phyloP scores from a whole-genome alignment of 1,140 invertebrate genomes.

The Heliothis virescens region DNA sequence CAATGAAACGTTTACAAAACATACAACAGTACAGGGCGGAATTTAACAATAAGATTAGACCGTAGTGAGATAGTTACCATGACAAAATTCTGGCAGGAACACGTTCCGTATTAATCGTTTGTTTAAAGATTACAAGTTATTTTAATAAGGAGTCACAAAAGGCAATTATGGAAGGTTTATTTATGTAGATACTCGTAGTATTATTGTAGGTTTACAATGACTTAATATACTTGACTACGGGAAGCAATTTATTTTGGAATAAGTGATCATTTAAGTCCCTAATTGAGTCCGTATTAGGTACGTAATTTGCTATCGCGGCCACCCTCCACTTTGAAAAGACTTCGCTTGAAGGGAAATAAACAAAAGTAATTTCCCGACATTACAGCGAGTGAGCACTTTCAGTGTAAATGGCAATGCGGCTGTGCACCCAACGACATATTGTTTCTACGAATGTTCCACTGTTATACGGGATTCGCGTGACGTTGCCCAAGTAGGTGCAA shows the following conservation, averaged over 20 bases:
- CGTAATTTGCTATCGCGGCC: slow-evolving; percentile 37
- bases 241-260: slow-evolving; percentile 32
- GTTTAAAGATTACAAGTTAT: background rate
- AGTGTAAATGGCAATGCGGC: slow-evolving; percentile 51
- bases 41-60: too few species aligned
- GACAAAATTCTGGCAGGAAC: too few species aligned
- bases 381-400: slow-evolving; percentile 51
- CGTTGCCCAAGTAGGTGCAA: slow-evolving; percentile 44
- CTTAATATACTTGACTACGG: slow-evolving; percentile 10
- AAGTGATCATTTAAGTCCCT: slow-evolving; percentile 44
- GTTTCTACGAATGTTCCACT: slow-evolving; percentile 57
- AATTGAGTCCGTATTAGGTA: slow-evolving; percentile 44
- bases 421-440: slow-evolving; percentile 60
- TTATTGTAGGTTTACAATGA: slow-evolving; percentile 21
- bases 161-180: background rate
- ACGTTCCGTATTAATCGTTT: too few species aligned
- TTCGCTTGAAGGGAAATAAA: slow-evolving; percentile 49
- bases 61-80: too few species aligned
- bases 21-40: too few species aligned
- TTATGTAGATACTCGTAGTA: background rate
- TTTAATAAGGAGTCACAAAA: background rate
- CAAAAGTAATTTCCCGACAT: slow-evolving; percentile 53
- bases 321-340: slow-evolving; percentile 39
- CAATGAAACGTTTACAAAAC: too few species aligned
- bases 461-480: slow-evolving; percentile 60